Percentiles rank a stretch among this genome's conserved stretches.
Evolutionary conservation across 2,797 vertebrate species (phyloP).

Genomic region (Pyrocephalus nanus): DNA sequence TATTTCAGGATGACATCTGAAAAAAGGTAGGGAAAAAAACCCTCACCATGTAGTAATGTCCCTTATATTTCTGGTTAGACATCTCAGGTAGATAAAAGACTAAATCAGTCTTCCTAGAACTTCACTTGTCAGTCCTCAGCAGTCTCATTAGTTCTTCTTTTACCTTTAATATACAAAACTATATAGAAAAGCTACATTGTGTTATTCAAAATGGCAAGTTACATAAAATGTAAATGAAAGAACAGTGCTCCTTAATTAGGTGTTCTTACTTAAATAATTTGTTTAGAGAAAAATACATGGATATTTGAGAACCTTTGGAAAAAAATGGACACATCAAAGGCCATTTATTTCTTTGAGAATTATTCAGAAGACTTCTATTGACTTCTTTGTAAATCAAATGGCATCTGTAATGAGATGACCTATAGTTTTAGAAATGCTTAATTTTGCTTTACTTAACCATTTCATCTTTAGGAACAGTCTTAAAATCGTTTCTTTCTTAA

Average conservation of each 20-base stretch:
- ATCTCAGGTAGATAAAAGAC: not conserved
- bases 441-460: not conserved
- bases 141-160: not conserved
- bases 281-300: not conserved
- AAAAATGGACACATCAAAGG: not conserved
- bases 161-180: not conserved
- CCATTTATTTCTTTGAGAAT: not conserved
- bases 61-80: not conserved
- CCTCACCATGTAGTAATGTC: not conserved
- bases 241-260: not conserved
- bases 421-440: not conserved
- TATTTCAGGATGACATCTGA: conserved; percentile 46
- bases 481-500: not conserved
- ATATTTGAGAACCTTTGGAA: not conserved
- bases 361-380: not conserved
- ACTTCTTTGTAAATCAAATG: not conserved
- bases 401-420: not conserved
- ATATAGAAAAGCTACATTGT: not conserved
- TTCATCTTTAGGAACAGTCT: not conserved
- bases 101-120: not conserved
- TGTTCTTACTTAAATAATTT: not conserved
- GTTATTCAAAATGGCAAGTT: not conserved
- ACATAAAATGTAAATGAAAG: not conserved
- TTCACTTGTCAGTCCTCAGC: not conserved
- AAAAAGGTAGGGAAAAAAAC: rapidly evolving